Conservation (phyloP, 2,113 vertebrate species). For the Peromyscus leucopus region DNA sequence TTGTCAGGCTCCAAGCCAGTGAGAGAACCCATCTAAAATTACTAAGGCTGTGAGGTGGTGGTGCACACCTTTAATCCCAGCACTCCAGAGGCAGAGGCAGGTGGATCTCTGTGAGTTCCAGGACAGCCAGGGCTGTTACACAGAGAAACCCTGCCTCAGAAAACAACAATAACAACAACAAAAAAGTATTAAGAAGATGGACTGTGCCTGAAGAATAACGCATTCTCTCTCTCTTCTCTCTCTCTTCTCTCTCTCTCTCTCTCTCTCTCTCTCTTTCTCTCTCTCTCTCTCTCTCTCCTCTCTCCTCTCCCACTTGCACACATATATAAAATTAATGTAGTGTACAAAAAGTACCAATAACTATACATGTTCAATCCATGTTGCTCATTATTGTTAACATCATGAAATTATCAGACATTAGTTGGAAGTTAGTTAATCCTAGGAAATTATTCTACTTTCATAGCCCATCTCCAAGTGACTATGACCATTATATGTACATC, state of each 20-base stretch:
- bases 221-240: background rate
- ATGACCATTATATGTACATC: background rate
- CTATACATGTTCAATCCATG: background rate
- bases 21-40: background rate
- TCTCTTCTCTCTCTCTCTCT: background rate
- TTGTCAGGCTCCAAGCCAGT: background rate
- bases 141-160: background rate
- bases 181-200: no score
- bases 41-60: background rate
- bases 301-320: background rate
- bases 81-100: background rate
- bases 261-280: background rate
- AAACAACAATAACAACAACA: background rate
- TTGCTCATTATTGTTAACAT: constrained; percentile 16
- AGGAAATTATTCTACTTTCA: background rate
- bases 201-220: background rate
- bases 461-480: background rate
- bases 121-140: background rate
- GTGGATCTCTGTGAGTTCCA: background rate
- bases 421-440: constrained; percentile 32
- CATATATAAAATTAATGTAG: background rate
- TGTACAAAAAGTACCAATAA: background rate
- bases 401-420: background rate
- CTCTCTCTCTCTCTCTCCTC: no score
- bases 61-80: background rate